These are phyloP conservation scores for Scaptomyza parva DNA, from an alignment of 2,888 invertebrate species.

Conservation along the genomic window DNA sequence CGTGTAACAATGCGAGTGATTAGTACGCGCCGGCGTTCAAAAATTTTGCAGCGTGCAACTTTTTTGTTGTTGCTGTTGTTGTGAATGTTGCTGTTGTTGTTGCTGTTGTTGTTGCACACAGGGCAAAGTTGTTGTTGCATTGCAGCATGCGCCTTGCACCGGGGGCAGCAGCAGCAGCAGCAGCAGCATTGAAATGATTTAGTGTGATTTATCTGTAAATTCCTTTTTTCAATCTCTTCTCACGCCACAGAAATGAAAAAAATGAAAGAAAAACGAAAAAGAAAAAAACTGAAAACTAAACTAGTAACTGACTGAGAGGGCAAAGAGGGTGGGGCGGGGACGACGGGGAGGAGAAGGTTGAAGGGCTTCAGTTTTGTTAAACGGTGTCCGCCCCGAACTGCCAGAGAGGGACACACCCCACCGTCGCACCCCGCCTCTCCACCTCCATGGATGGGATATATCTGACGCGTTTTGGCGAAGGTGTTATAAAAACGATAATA, in stretches of 20 bases:
- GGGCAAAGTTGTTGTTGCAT: conserved; percentile 55
- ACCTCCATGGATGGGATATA: not conserved
- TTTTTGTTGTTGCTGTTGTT: conserved; percentile 17
- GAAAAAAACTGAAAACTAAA: conserved; percentile 15
- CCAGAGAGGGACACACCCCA: conserved; percentile 29
- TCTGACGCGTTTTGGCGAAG: conserved; percentile 46
- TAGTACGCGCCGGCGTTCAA: conserved; percentile 81
- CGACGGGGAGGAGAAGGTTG: conserved; percentile 27
- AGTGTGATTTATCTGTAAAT: conserved; percentile 83
- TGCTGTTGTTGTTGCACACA: not conserved
- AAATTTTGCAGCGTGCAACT: conserved; percentile 44
- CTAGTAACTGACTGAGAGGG: no score
- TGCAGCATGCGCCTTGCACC: conserved; percentile 69
- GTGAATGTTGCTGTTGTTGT: conserved; percentile 11
- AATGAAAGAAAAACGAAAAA: conserved; percentile 14
- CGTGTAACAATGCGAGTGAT: conserved; percentile 81
- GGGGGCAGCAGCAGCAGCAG: conserved; percentile 27
- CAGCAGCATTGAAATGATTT: conserved; percentile 80
- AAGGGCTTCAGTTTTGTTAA: conserved; percentile 59
- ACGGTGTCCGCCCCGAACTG: conserved; percentile 53
- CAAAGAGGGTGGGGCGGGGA: no score
- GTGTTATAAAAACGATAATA: conserved; percentile 80
- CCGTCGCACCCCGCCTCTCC: not conserved
- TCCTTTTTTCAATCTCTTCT: conserved; percentile 82
- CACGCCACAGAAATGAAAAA: conserved; percentile 67